A percentile compares a stretch with the other conserved stretches of the same genome.
phyloP scores from a whole-genome alignment of 2,113 vertebrate species.

The Xiphophorus hellerii region DNA sequence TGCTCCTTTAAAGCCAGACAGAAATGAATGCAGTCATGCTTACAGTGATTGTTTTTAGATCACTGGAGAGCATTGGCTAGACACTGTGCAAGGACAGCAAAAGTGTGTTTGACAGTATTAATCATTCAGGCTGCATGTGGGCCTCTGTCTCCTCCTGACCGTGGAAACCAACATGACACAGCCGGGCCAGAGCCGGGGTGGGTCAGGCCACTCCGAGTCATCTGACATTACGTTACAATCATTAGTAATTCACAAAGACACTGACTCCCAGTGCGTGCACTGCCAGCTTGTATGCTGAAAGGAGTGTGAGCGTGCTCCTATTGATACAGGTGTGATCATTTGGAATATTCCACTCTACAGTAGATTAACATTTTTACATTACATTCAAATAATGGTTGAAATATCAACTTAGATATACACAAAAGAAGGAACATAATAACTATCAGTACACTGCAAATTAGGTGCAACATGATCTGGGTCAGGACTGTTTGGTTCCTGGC shows the following conservation, averaged over 20 bases:
- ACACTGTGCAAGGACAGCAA: conserved; percentile 69
- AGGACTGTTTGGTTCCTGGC: background rate
- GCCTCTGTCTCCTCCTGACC: conserved; percentile 51
- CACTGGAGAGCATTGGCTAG: conserved; percentile 47
- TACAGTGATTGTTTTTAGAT: conserved; percentile 68
- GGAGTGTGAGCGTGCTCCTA: conserved; percentile 8
- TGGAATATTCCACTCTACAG: conserved; percentile 11
- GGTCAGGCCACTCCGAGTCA: conserved; percentile 51
- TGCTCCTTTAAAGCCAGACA: conserved; percentile 20
- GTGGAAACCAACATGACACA: conserved; percentile 69
- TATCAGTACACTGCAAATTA: conserved; percentile 11
- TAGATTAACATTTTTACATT: conserved; percentile 1
- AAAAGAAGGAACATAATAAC: conserved; percentile 16
- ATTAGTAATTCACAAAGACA: conserved; percentile 71
- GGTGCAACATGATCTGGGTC: conserved; percentile 18
- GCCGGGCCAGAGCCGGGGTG: conserved; percentile 48
- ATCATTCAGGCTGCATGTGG: conserved; percentile 59
- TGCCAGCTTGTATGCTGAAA: conserved; percentile 14
- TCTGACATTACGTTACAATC: conserved; percentile 65
- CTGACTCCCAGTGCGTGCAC: conserved; percentile 20
- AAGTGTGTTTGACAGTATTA: conserved; percentile 70
- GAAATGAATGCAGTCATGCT: conserved; percentile 63
- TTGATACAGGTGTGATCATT: conserved; percentile 37
- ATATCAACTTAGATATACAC: background rate
- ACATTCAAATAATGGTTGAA: background rate